Base-by-base conservation (phyloP, 2,113 vertebrate species). In the Origma solitaria region DNA sequence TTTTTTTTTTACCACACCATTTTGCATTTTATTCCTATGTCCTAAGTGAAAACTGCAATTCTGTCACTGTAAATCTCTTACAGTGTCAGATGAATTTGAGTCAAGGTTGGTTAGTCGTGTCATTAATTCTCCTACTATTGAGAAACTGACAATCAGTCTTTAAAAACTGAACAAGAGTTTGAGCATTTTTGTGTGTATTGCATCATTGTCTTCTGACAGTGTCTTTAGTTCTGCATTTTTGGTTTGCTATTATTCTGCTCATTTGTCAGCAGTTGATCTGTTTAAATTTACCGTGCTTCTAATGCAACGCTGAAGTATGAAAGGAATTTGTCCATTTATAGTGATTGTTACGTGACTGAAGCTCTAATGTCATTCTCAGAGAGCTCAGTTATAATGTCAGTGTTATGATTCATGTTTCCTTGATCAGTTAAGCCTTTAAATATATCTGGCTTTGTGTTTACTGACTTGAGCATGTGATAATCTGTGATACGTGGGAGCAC, bases 11-110 rank as follows among this genome's bases (percentile, higher is more conserved):
- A 89, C 47, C 80, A 40, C 45, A 57, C 51, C 60, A 69, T 94
- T 97, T 96, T 97, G 72, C 86, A 73, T 92, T 97, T 91, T 96
- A 82, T 65, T 96, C 60, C 45, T 57, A 7, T 95, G 92, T 94
- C 81, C 53, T 64, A 79, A 94, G 75, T 86, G 86, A 96, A 95
- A 94, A 38, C 72, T 92, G 50, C 57, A 93, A 2, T 89, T 23
- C 45, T 92, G 78, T 94, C 83, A 51, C 51, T 77, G 68, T 69
- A 53, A 83, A 81, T 86, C 49, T 95, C 45, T 96, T 93, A 89
- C 61, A 71, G n/a, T 95, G 75, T 94, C 54, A 88, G 35, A 64
- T 88, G 89, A 92, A 91, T 82, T 76, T 57, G 73, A 94, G 65
- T 94, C 56, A 70, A 61, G 56, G 87, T 80, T 95, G 66, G 42